Percentiles rank a stretch among this genome's conserved stretches.
phyloP scores from a whole-genome alignment of 2,888 invertebrate species.

The Andrena bucephala region DNA sequence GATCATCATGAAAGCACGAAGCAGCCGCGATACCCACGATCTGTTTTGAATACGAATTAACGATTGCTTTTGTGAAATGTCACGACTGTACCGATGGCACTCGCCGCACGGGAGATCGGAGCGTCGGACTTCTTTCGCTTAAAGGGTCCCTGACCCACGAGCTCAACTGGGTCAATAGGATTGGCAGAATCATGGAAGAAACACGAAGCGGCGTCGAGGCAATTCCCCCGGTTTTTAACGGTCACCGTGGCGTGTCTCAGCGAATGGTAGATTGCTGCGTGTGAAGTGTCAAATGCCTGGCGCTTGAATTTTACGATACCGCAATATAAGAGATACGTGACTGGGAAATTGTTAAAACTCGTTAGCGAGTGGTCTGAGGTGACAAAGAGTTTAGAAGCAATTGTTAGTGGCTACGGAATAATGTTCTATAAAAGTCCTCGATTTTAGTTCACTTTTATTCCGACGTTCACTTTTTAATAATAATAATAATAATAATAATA shows the following conservation, averaged over 20 bases:
- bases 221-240: conserved; percentile 53
- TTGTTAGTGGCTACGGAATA: neutral
- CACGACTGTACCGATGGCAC: conserved; percentile 5
- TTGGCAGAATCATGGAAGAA: conserved; percentile 69
- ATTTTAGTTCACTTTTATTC: neutral
- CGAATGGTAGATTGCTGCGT: conserved; percentile 9
- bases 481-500: too few species aligned
- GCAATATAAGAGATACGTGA: too few species aligned
- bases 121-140: conserved; percentile 25
- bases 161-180: conserved; percentile 58
- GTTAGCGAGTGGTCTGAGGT: too few species aligned
- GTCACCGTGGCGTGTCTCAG: neutral
- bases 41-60: conserved; percentile 70
- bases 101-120: neutral
- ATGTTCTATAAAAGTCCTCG: neutral
- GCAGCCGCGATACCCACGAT: conserved; percentile 48
- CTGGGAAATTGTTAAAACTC: too few species aligned
- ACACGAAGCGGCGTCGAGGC: conserved; percentile 54
- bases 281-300: neutral
- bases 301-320: neutral
- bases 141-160: neutral
- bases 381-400: neutral
- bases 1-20: conserved; percentile 65
- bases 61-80: conserved; percentile 57
- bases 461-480: too few species aligned